phyloP scores from a whole-genome alignment of 2,888 invertebrate species.

The Diplolepis rosae region DNA sequence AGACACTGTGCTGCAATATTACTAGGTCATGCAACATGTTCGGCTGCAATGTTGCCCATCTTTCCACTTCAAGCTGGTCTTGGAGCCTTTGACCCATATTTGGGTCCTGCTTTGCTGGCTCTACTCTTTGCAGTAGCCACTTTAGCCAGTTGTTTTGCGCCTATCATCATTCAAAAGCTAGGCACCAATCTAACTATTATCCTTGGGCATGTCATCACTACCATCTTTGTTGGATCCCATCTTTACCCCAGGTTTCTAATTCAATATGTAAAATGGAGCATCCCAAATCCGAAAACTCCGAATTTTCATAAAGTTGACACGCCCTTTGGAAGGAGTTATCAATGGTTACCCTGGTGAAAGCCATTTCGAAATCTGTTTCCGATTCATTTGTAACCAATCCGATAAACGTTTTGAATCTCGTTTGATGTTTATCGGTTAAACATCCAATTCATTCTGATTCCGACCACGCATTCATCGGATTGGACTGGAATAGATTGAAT shows the following conservation, averaged over 20 bases:
- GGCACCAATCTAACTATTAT: slow-evolving; percentile 75
- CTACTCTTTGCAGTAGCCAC: slow-evolving; percentile 63
- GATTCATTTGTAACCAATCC: too few species aligned
- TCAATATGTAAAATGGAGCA: not conserved
- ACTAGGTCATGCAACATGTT: slow-evolving; percentile 78
- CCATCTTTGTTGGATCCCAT: slow-evolving; percentile 67
- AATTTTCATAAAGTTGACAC: too few species aligned
- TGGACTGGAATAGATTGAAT: too few species aligned
- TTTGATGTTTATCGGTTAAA: too few species aligned
- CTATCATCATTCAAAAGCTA: slow-evolving; percentile 75
- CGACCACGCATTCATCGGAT: too few species aligned
- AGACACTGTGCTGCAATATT: slow-evolving; percentile 73
- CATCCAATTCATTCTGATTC: too few species aligned
- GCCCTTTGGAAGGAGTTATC: too few species aligned
- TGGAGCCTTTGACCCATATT: slow-evolving; percentile 71
- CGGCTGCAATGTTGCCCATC: slow-evolving; percentile 80
- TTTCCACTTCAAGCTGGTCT: slow-evolving; percentile 76
- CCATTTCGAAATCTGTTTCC: too few species aligned
- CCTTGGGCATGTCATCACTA: slow-evolving; percentile 62
- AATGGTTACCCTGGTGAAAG: too few species aligned
- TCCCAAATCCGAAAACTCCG: too few species aligned
- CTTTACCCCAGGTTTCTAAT: slow-evolving; percentile 62
- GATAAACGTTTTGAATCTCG: too few species aligned
- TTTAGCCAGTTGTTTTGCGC: slow-evolving; percentile 70
- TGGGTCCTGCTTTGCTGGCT: slow-evolving; percentile 73